phyloP scores from a whole-genome alignment of 2,797 vertebrate species.

The Pipistrellus pygmaeus region DNA sequence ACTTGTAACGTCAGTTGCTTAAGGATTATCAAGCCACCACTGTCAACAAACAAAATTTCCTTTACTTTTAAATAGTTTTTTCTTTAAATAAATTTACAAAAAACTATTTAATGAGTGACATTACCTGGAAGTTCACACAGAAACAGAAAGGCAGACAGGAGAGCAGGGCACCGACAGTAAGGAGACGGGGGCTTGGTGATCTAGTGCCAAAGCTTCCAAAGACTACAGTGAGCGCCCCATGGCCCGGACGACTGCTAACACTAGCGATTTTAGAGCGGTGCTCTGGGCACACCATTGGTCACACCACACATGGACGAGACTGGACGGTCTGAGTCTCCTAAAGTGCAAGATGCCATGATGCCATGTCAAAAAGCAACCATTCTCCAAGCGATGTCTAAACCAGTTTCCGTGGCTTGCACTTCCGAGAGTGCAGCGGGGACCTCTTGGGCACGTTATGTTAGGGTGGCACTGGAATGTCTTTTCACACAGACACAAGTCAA shows the following conservation, averaged over 20 bases:
- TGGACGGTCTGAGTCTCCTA: slow-evolving; percentile 87
- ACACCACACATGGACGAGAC: slow-evolving; percentile 88
- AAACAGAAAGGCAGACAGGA: slow-evolving; percentile 86
- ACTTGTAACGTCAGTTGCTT: slow-evolving; percentile 83
- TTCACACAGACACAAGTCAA: slow-evolving; percentile 72
- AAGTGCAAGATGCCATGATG: slow-evolving; percentile 90
- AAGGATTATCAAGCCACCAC: slow-evolving; percentile 89
- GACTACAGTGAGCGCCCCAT: slow-evolving; percentile 84
- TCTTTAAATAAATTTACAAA: slow-evolving; percentile 65
- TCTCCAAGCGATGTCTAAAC: slow-evolving; percentile 74
- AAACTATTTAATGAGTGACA: slow-evolving; percentile 84
- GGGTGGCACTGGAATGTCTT: slow-evolving; percentile 85
- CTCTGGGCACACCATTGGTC: slow-evolving; percentile 90
- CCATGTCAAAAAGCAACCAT: slow-evolving; percentile 79
- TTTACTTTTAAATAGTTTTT: slow-evolving; percentile 86
- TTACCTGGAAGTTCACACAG: slow-evolving; percentile 86
- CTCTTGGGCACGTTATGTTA: slow-evolving; percentile 67
- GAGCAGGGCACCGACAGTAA: slow-evolving; percentile 82
- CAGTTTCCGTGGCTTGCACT: slow-evolving; percentile 69
- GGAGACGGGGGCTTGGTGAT: slow-evolving; percentile 81
- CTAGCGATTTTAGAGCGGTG: slow-evolving; percentile 86
- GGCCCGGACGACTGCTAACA: slow-evolving; percentile 86
- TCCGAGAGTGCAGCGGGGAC: slow-evolving; percentile 63
- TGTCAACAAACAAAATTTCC: slow-evolving; percentile 82
- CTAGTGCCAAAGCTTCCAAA: slow-evolving; percentile 84